These are phyloP conservation scores for Chloropsis cyanopogon DNA, from an alignment of 2,113 vertebrate genomes.

Conservation along the genomic window DNA sequence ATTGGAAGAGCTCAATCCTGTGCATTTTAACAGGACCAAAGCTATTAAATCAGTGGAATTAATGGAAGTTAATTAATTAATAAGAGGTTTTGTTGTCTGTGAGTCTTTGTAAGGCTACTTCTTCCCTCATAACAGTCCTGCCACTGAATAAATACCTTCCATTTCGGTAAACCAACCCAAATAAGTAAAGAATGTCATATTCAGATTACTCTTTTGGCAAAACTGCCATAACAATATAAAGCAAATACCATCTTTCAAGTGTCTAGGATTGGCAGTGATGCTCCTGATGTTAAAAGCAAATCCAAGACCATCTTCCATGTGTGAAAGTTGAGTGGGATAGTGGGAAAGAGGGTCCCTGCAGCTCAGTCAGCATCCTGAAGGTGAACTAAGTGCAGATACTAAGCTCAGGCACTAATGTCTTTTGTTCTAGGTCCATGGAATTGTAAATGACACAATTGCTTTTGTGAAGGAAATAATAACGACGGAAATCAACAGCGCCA, in stretches of 20 bases:
- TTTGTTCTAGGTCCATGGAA: slow-evolving; percentile 86
- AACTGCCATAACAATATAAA: background rate
- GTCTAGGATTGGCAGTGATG: background rate
- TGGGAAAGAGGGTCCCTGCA: background rate
- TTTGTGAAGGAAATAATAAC: slow-evolving; percentile 94
- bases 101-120: background rate
- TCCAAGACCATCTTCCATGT: background rate
- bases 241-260: background rate
- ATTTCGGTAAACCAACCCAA: background rate
- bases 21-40: background rate
- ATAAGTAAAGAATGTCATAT: background rate
- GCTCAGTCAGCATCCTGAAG: background rate
- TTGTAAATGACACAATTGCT: slow-evolving; percentile 91
- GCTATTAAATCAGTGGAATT: background rate
- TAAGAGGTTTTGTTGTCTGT: background rate
- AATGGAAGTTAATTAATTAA: background rate
- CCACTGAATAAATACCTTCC: background rate
- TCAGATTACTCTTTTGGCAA: background rate
- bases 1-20: background rate
- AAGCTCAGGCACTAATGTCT: background rate
- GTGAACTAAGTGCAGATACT: background rate
- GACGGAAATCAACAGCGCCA: slow-evolving; percentile 96
- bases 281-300: background rate
- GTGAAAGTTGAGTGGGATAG: background rate
- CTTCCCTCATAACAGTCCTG: background rate